A percentile compares a stretch with the other conserved stretches of the same genome.
phyloP scores from a whole-genome alignment of 1,140 invertebrate genomes.

The Temnothorax nylanderi region DNA sequence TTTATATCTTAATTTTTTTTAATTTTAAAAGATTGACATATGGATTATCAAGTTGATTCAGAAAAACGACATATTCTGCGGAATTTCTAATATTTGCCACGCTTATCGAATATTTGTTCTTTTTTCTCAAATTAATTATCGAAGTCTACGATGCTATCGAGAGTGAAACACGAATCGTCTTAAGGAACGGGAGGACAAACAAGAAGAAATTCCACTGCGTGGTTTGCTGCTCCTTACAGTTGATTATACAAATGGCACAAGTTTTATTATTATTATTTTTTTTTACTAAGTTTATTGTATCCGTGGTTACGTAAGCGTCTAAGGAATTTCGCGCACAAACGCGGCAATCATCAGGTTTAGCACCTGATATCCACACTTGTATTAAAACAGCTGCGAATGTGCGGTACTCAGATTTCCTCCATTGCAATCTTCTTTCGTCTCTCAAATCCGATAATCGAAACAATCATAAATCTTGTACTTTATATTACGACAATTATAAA shows the following conservation, averaged over 20 bases:
- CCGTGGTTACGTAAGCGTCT: slow-evolving; percentile 39
- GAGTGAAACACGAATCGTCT: slow-evolving; percentile 20
- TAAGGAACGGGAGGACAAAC: slow-evolving; percentile 32
- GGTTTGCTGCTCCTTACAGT: slow-evolving; percentile 33
- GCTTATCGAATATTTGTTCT: slow-evolving; percentile 7
- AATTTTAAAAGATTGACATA: slow-evolving; percentile 3
- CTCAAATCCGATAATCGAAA: background rate
- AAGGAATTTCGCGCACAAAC: slow-evolving; percentile 49
- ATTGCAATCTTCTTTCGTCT: slow-evolving; percentile 20
- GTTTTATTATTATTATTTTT: slow-evolving; percentile 34
- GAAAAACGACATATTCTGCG: background rate
- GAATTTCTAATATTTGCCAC: slow-evolving; percentile 12
- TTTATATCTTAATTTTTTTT: background rate
- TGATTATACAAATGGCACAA: slow-evolving; percentile 60
- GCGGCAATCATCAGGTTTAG: slow-evolving; percentile 50
- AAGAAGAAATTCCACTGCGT: slow-evolving; percentile 55
- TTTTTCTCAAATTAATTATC: background rate
- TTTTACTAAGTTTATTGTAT: slow-evolving; percentile 49
- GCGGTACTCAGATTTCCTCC: slow-evolving; percentile 49
- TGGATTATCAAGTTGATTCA: background rate
- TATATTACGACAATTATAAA: background rate
- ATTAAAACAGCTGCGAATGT: slow-evolving; percentile 66
- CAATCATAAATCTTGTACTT: background rate
- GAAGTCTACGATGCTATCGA: background rate
- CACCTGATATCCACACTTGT: slow-evolving; percentile 56